These are phyloP conservation scores for Drosophila atroscutellata DNA, from an alignment of 2,888 invertebrate species.

Conservation along the genomic window DNA sequence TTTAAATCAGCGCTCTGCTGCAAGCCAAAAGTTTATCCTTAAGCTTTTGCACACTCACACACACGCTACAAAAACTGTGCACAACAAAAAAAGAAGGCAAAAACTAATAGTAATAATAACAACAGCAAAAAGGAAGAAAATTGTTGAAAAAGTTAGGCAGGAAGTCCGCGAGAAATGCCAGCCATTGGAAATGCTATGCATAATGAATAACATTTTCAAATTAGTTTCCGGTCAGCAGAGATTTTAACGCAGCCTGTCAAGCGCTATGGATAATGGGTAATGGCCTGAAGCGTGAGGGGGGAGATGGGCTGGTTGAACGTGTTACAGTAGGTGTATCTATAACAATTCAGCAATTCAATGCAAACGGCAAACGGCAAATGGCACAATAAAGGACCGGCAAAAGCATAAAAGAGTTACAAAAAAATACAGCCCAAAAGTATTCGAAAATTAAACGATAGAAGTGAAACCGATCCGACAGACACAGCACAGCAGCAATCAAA, in stretches of 20 bases:
- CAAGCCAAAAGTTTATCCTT: slow-evolving; percentile 50
- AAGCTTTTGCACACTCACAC: slow-evolving; percentile 52
- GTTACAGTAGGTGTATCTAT: slow-evolving; percentile 13
- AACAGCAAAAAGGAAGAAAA: slow-evolving; percentile 16
- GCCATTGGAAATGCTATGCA: slow-evolving; percentile 65
- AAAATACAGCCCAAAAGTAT: slow-evolving; percentile 12
- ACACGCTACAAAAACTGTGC: slow-evolving; percentile 38
- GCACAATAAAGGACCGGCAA: slow-evolving; percentile 27
- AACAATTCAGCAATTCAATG: slow-evolving; percentile 51
- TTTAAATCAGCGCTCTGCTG: slow-evolving; percentile 53
- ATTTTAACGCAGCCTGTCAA: slow-evolving; percentile 71
- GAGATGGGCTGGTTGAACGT: background rate
- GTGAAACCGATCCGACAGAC: slow-evolving; percentile 16
- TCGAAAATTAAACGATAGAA: slow-evolving; percentile 32
- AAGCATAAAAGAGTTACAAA: slow-evolving; percentile 20
- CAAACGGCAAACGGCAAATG: slow-evolving; percentile 17
- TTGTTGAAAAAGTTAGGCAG: slow-evolving; percentile 50
- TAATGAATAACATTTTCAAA: slow-evolving; percentile 80
- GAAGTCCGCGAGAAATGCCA: slow-evolving; percentile 60
- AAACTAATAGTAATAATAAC: slow-evolving; percentile 9
- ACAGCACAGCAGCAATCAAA: slow-evolving; percentile 54
- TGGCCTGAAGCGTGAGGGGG: background rate
- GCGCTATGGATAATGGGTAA: slow-evolving; percentile 49
- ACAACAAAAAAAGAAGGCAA: slow-evolving; percentile 2
- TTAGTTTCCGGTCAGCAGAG: slow-evolving; percentile 80